Base-by-base conservation (phyloP, 2,797 vertebrate genomes). In the Rachycentron canadum region DNA sequence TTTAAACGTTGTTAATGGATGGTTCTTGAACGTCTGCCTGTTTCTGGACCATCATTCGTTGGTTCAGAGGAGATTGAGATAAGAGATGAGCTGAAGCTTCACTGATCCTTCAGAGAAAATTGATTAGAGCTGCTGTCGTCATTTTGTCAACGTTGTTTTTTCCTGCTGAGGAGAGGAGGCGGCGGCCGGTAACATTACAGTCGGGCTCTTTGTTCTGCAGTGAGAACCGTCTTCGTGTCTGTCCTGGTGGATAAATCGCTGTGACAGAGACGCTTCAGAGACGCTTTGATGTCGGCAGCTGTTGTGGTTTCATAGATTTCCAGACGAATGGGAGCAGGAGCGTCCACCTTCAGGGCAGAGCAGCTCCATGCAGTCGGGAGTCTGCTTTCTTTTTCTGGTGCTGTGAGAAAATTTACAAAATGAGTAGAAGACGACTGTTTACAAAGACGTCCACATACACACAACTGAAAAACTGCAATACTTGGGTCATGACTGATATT, bases 41-140 rank as follows among this genome's bases (percentile, higher is more conserved):
- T 38, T 58, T 55, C 34, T 49, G 36, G 19, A 61, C 49, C 69
- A 28, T 58, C 62, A 56, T 49, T 11, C 49, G 16, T 59, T 64
- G 63, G 0, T 50, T 55, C 40, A 8, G 30, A 36, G 2, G 32
- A 66, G 69, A 78, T 40, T 1, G 23, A 82, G 86, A 84, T 72
- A 13, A 78, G 73, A 83, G 76, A 10, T 30, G 63, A 78, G 57
- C 55, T 58, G 56, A 78, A 72, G 60, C 78, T 52, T 61, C 76
- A 60, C 77, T 80, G 73, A 86, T 59, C 73, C 73, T 82, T 41
- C 43, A 87, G 73, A 60, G 65, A 40, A 82, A 81, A 58, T 23
- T 78, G 78, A 91, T 88, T 59, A 88, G 84, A 88, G 76, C 65
- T 5, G 36, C 75, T 26, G 76, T 75, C 68, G 80, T 82, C 80